Conservation (phyloP, 2,888 invertebrate genomes). For the Pardosa pseudoannulata region DNA sequence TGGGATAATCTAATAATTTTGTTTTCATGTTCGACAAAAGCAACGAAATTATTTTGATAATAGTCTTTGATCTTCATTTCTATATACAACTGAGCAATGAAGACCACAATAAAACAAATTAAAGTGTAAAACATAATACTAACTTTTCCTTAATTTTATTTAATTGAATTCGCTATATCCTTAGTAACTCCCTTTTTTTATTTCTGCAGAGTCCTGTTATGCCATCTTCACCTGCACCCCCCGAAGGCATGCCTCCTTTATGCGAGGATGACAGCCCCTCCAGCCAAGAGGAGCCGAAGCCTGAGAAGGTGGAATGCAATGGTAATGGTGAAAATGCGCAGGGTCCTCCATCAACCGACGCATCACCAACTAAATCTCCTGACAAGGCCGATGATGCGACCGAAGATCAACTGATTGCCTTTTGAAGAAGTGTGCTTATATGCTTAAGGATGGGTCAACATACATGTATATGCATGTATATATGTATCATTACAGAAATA, state of each 20-base stretch:
- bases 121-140: no score
- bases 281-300: constrained; percentile 34
- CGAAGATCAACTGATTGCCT: constrained; percentile 7
- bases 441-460: neutral
- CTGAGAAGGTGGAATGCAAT: neutral
- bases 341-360: neutral
- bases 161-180: no score
- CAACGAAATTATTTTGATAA: no score
- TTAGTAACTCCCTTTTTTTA: no score
- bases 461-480: constrained; percentile 5
- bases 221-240: constrained; percentile 82
- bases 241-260: constrained; percentile 80
- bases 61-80: no score
- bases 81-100: no score
- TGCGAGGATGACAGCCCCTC: constrained; percentile 44
- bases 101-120: no score
- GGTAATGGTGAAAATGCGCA: constrained; percentile 13
- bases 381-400: neutral
- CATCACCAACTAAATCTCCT: neutral
- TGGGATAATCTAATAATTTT: no score
- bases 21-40: no score
- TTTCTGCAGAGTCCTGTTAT: constrained; percentile 84
- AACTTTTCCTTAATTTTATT: no score
- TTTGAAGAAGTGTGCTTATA: constrained; percentile 14
- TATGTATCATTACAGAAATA: neutral